Evolutionary conservation across 2,113 vertebrate genomes (phyloP).

Genomic region (Rhinichthys klamathensis): DNA sequence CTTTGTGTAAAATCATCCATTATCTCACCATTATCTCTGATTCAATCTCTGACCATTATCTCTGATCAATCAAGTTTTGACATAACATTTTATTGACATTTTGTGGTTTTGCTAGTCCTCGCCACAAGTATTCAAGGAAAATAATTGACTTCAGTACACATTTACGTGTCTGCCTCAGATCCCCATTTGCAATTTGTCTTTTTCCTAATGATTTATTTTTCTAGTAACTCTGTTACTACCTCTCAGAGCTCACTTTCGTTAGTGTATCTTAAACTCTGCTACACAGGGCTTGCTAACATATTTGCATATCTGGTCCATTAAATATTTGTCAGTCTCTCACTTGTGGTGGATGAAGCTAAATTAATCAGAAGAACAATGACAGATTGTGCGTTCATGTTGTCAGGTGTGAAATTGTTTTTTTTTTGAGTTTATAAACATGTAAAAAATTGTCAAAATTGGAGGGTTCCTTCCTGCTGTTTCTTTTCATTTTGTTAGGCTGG

Average conservation of each 20-base stretch:
- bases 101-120: background rate
- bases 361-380: constrained; percentile 57
- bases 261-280: constrained; percentile 13
- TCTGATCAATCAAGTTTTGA: background rate
- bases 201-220: constrained; percentile 23
- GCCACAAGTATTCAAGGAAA: background rate
- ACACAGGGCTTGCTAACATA: constrained; percentile 52
- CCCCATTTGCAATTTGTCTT: background rate
- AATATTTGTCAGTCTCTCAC: constrained; percentile 60
- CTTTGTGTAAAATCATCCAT: background rate
- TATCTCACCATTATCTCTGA: background rate
- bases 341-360: constrained; percentile 55
- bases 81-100: background rate
- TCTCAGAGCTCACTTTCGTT: constrained; percentile 39
- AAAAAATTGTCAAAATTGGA: constrained; percentile 16
- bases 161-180: background rate
- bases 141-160: background rate
- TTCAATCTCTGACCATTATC: background rate
- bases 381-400: constrained; percentile 52
- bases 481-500: background rate
- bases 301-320: constrained; percentile 62
- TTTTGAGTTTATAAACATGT: constrained; percentile 59
- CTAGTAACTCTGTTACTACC: background rate
- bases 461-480: background rate
- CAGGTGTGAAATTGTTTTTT: constrained; percentile 67